Conservation (phyloP, 2,113 vertebrate genomes). For the Pachyramphus minor region DNA sequence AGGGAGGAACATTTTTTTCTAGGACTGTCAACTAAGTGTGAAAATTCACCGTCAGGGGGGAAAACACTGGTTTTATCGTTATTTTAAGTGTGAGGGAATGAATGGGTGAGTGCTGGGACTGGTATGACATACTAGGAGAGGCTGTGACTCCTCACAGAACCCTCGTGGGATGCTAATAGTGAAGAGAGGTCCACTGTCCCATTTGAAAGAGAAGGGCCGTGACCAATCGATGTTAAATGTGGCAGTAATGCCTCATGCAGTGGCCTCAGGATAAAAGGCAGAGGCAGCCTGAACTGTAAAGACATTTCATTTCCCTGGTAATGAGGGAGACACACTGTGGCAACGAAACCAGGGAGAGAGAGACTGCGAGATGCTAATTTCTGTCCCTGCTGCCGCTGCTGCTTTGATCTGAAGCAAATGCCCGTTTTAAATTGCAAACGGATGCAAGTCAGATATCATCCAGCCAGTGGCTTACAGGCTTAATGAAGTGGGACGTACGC, state of each 20-base stretch:
- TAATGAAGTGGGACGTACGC: conserved; percentile 54
- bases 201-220: conserved; percentile 29
- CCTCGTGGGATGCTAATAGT: neutral
- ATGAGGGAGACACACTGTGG: conserved; percentile 59
- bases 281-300: conserved; percentile 50
- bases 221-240: conserved; percentile 50
- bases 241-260: neutral
- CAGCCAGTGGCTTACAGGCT: conserved; percentile 62
- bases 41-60: neutral
- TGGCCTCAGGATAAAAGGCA: conserved; percentile 44
- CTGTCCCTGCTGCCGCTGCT: conserved; percentile 15
- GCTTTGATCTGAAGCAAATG: conserved; percentile 69
- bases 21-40: neutral
- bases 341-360: conserved; percentile 17
- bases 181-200: neutral
- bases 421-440: conserved; percentile 64
- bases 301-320: conserved; percentile 62
- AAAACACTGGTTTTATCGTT: neutral
- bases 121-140: neutral
- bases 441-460: conserved; percentile 64
- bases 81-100: neutral
- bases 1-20: neutral
- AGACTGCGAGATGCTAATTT: conserved; percentile 63
- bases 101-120: neutral
- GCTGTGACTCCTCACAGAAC: neutral